phyloP scores from a whole-genome alignment of 1,140 invertebrate genomes.

The Leptoteleia sp. region DNA sequence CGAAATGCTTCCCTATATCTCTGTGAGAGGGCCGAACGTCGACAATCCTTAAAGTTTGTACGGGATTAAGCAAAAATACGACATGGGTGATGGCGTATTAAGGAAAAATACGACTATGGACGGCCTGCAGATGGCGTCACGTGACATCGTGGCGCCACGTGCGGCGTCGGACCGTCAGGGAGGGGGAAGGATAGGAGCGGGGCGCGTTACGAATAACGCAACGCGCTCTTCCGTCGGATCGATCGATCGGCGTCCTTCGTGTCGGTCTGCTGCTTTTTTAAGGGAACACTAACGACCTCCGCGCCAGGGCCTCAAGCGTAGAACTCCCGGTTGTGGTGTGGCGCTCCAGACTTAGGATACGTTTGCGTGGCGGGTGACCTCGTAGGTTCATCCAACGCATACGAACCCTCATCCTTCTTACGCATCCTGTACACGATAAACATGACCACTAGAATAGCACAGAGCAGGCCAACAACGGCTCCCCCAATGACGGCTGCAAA shows the following conservation, averaged over 20 bases:
- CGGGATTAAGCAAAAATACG: conserved; percentile 1
- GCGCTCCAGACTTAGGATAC: conserved; percentile 87
- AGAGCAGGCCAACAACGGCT: conserved; percentile 97
- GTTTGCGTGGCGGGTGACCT: conserved; percentile 94
- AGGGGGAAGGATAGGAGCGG: not conserved
- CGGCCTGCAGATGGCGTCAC: conserved; percentile 1
- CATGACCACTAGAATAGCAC: conserved; percentile 99
- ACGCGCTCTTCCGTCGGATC: conserved; percentile 19
- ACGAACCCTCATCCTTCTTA: conserved; percentile 99
- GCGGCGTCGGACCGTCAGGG: not conserved
- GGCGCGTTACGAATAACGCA: conserved; percentile 21
- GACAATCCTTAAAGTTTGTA: not conserved
- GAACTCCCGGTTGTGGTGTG: conserved; percentile 94
- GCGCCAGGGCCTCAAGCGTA: conserved; percentile 90
- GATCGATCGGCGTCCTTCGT: conserved; percentile 50
- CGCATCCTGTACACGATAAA: conserved; percentile 99
- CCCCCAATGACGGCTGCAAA: conserved; percentile 97
- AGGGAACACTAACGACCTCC: conserved; percentile 64
- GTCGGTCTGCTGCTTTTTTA: conserved; percentile 32
- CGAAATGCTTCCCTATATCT: not conserved
- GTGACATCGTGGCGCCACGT: conserved; percentile 5
- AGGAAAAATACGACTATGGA: too few species aligned
- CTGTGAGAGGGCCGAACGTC: not conserved
- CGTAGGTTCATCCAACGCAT: conserved; percentile 98
- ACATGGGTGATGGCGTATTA: conserved; percentile 7